Evolutionary conservation across 2,113 vertebrate genomes (phyloP), one percentile per base, ranked within the genome.

Genomic region (Apodemus sylvaticus): DNA sequence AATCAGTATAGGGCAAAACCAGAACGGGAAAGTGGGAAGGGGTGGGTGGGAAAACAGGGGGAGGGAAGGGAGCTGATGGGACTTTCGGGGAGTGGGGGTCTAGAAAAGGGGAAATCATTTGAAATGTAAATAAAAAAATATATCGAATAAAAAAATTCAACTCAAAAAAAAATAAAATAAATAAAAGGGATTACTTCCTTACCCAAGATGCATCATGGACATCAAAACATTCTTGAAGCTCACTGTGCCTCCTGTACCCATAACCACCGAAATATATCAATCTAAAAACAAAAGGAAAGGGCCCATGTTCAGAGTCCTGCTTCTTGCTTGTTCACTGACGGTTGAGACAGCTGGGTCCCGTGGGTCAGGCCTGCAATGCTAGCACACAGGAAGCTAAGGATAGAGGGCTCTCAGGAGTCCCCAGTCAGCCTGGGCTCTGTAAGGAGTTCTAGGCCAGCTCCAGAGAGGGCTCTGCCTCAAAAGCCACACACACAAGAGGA

Each of bases 221-320:
- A 97, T 99, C 99, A 96, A 99, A 99, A 97, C 98, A 99, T 83
- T 99, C 99, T 53, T 97, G 98, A 36, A 99, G 98, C 89, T 99
- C 99, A 53, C 89, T 98, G 90, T 99, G 98, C 74, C 98, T 98
- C 98, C 99, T 99, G 98, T 99, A 99, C 88, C 99, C 99, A 94
- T 99, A 99, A 83, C 99, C 99, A 97, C 99, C 99, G 97, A 99
- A 99, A 98, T 99, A 99, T 97, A 99, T 99, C 14, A 99, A 98
- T 95, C 99, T 99, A 93, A 45, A 98, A 97, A 89, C n/a, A 98
- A 95, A 86, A 10, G 76, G 96, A 73, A 93, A 76, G 8, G 36
- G 88, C 3, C 92, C 12, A 42, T 16, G 77, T 91, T 74, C 77
- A 53, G 22, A 89, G 26, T 48, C 89, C 55, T 89, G 29, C 6